Base-by-base conservation (phyloP, 1,140 invertebrate genomes). In the Cotesia glomerata region DNA sequence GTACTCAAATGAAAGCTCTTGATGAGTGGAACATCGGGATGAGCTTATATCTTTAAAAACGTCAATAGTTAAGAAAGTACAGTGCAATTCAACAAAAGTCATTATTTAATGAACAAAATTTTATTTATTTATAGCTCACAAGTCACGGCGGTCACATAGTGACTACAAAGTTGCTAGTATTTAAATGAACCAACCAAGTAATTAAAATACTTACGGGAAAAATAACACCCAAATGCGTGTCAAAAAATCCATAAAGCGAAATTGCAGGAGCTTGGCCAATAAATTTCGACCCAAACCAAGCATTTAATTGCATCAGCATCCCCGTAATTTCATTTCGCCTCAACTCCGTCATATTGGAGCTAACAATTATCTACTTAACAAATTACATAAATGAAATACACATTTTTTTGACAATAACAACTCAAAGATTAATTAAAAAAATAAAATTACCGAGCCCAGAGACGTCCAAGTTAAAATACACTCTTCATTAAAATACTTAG, bases 391-490 rank as follows among this genome's bases (percentile, higher is more conserved):
- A n/a, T 39, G 2, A 26, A 26, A 26, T 26, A 26, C 26, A 26
- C 26, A 26, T 26, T 26, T 26, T 26, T 26, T 26, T 26, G 3
- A 26, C 3, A 26, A 1, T 26, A 26, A 26, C 1, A 26, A 26
- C 26, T 2, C 26, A 26, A 26, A 26, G 3, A 26, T 35, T 52
- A 34, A 36, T 70, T 63, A 45, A 45, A 73, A 13, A 73, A 13
- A 32, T 45, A 13, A 18, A 75, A 69, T 79, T 80, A 85, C 82
- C 63, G 78, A 79, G 64, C 91, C 91, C 7, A 90, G 81, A n/a
- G 90, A 86, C 3, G 91, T 89, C 92, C 92, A 93, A 54, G 91
- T 90, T n/a, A 94, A 83, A 79, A 91, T 90, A 75, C 93, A 94
- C 14, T 88, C 87, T 73, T 90, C 85, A 8, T 83, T 78, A 63